These are phyloP conservation scores for Sycophila sp. DNA, from an alignment of 1,140 invertebrate species.

Conservation along the genomic window DNA sequence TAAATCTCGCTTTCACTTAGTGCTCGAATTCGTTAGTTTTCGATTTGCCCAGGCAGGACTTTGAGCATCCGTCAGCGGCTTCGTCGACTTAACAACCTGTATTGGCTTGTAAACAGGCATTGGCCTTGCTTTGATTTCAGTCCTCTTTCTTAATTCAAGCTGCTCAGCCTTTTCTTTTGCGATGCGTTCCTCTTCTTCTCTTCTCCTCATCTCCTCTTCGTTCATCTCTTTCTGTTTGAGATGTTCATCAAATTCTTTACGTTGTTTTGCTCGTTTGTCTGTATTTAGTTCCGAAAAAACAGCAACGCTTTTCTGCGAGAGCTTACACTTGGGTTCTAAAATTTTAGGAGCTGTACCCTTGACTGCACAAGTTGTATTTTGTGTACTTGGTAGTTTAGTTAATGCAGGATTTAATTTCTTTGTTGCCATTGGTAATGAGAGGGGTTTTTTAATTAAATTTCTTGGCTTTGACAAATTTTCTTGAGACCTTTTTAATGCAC, in stretches of 20 bases:
- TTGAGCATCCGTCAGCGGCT: slow-evolving; percentile 52
- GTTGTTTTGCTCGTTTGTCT: slow-evolving; percentile 56
- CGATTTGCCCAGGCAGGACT: slow-evolving; percentile 53
- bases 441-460: slow-evolving; percentile 18
- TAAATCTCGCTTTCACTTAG: slow-evolving; percentile 9
- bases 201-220: slow-evolving; percentile 43
- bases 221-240: slow-evolving; percentile 54
- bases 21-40: slow-evolving; percentile 28
- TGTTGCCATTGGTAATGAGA: background rate
- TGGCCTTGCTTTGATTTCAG: slow-evolving; percentile 54
- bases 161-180: slow-evolving; percentile 49
- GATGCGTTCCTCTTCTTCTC: slow-evolving; percentile 45
- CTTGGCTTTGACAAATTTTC: slow-evolving; percentile 5
- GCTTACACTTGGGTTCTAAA: slow-evolving; percentile 32
- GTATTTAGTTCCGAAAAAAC: slow-evolving; percentile 53
- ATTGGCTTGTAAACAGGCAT: slow-evolving; percentile 57
- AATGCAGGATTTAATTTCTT: background rate
- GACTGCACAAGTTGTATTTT: slow-evolving; percentile 41
- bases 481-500: slow-evolving; percentile 13
- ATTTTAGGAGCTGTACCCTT: slow-evolving; percentile 15
- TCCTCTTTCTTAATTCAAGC: slow-evolving; percentile 49
- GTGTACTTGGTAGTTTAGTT: too few relatives aligned
- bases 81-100: slow-evolving; percentile 48
- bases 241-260: slow-evolving; percentile 57
- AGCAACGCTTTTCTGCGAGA: slow-evolving; percentile 42